These are phyloP conservation scores for Incurvaria masculella DNA, from an alignment of 2,888 invertebrate genomes.

Conservation along the genomic window DNA sequence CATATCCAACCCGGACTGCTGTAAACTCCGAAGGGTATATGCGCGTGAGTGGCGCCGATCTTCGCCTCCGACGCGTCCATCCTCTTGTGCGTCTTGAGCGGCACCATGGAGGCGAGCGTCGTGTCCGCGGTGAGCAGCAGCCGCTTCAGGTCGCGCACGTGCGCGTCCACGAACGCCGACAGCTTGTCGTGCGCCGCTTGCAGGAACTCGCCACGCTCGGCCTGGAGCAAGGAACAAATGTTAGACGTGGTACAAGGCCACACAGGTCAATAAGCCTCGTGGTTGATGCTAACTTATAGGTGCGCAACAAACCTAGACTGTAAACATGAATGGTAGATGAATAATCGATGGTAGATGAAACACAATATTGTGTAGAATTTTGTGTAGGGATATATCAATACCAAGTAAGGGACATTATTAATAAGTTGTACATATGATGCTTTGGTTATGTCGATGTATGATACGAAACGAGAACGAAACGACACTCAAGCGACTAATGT, in stretches of 20 bases:
- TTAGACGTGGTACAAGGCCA: background rate
- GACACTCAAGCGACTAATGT: no score
- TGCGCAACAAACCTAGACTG: no score
- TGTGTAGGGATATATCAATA: no score
- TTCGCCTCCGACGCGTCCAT: conserved; percentile 49
- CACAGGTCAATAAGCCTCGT: no score
- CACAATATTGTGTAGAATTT: no score
- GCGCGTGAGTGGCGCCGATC: conserved; percentile 41
- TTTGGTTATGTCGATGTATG: no score
- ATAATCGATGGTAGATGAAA: no score
- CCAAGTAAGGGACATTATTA: no score
- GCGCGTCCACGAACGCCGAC: conserved; percentile 33
- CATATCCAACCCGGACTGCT: conserved; percentile 44
- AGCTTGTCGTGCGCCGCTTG: conserved; percentile 31
- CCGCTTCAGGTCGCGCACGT: conserved; percentile 42
- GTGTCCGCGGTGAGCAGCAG: conserved; percentile 42
- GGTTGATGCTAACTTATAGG: no score
- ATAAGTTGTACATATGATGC: no score
- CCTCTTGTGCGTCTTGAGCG: conserved; percentile 43
- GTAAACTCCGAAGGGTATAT: conserved; percentile 46
- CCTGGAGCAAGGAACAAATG: conserved; percentile 20
- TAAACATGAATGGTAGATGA: no score
- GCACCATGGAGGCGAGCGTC: conserved; percentile 47
- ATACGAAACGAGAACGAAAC: no score
- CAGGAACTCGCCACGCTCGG: conserved; percentile 36